These are phyloP conservation scores for Pocillopora grandis DNA, from an alignment of 92 coral and sea anemone species.

Conservation along the genomic window DNA sequence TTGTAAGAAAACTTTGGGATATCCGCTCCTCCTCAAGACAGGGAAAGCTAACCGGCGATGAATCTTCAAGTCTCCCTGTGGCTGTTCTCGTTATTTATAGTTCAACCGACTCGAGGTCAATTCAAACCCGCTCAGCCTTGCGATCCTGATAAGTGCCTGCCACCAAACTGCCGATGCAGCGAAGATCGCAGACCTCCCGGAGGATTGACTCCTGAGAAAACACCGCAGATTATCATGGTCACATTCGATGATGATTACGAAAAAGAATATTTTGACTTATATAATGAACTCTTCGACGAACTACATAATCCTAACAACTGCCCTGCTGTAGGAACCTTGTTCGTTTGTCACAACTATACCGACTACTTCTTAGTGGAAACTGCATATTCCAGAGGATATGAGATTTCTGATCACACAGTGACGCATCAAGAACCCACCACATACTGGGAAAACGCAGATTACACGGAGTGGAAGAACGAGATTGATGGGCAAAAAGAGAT, in stretches of 20 bases:
- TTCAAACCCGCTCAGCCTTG: constrained; percentile 74
- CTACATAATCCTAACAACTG: constrained; percentile 76
- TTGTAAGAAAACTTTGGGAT: neutral
- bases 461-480: constrained; percentile 75
- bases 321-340: constrained; percentile 74
- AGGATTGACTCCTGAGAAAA: constrained; percentile 38
- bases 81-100: neutral
- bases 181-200: constrained; percentile 75
- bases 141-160: constrained; percentile 57
- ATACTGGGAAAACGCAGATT: constrained; percentile 66
- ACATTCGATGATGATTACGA: constrained; percentile 79
- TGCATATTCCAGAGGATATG: constrained; percentile 73
- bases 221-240: constrained; percentile 77
- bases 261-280: constrained; percentile 51
- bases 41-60: neutral
- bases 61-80: neutral
- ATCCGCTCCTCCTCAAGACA: neutral
- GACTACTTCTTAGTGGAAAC: constrained; percentile 66
- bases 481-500: constrained; percentile 75
- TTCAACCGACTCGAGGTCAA: neutral
- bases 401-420: constrained; percentile 78
- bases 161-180: constrained; percentile 80
- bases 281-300: constrained; percentile 59
- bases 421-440: constrained; percentile 77
- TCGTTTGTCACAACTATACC: constrained; percentile 74